phyloP scores from a whole-genome alignment of 2,113 vertebrate genomes.

The Oreotrochilus melanogaster region DNA sequence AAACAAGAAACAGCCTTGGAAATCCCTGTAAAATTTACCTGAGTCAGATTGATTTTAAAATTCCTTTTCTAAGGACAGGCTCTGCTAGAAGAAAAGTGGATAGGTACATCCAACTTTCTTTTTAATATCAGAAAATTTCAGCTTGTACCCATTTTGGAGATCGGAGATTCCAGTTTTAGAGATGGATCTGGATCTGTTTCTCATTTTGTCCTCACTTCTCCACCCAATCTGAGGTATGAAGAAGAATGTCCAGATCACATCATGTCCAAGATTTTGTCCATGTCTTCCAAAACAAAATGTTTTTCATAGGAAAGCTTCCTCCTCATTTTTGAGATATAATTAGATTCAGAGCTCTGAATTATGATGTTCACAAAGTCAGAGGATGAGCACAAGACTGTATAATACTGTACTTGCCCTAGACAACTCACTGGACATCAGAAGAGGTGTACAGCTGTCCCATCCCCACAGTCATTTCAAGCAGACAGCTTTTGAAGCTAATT shows the following conservation, averaged over 20 bases:
- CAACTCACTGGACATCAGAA: not conserved
- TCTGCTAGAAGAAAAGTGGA: not conserved
- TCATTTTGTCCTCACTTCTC: not conserved
- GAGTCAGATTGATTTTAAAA: not conserved
- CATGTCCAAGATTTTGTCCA: not conserved
- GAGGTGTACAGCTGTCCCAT: not conserved
- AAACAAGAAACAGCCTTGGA: not conserved
- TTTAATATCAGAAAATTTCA: not conserved
- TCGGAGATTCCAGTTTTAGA: not conserved
- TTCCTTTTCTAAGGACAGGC: not conserved
- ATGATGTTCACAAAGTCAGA: not conserved
- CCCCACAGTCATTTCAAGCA: not conserved
- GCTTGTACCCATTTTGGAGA: not conserved
- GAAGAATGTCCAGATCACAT: not conserved
- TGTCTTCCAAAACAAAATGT: not conserved
- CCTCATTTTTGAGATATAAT: not conserved
- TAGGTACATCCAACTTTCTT: not conserved
- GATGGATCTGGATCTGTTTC: not conserved
- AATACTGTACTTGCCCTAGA: not conserved
- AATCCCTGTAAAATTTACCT: not conserved
- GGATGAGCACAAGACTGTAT: not conserved
- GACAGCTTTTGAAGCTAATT: not conserved
- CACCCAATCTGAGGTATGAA: not conserved
- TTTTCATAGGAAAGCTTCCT: not conserved
- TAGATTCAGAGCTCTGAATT: not conserved